Conservation (phyloP, 2,797 vertebrate species). For the Mus spretus region DNA sequence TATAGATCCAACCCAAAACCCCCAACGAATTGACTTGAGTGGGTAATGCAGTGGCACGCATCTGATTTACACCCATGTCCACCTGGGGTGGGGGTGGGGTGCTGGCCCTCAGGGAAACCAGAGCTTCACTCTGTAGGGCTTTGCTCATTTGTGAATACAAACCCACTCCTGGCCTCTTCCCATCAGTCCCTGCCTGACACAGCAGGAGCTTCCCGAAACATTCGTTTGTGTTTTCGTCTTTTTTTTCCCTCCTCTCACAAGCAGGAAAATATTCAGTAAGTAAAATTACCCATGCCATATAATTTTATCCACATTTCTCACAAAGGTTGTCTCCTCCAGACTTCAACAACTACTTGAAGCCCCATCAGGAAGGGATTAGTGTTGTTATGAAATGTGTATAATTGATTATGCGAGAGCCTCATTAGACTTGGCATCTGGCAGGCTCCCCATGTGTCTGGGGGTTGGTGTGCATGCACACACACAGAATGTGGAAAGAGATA, state of each 20-base stretch:
- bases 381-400: conserved; percentile 75
- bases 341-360: conserved; percentile 50
- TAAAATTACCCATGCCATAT: conserved; percentile 69
- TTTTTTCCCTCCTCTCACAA: conserved; percentile 52
- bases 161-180: conserved; percentile 58
- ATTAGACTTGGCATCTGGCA: conserved; percentile 68
- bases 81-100: not conserved
- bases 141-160: conserved; percentile 48
- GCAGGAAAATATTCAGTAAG: conserved; percentile 76
- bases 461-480: not conserved
- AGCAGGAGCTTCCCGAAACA: conserved; percentile 66
- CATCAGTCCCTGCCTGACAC: conserved; percentile 58
- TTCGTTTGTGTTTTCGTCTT: conserved; percentile 49
- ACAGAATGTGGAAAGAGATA: conserved; percentile 20
- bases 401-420: conserved; percentile 72
- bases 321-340: conserved; percentile 74
- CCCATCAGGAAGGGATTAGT: conserved; percentile 77
- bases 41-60: not conserved
- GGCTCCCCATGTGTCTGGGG: conserved; percentile 58
- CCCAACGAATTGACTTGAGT: conserved; percentile 49
- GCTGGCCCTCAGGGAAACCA: not conserved
- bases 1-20: conserved; percentile 73
- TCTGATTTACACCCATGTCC: conserved; percentile 63
- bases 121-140: not conserved
- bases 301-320: conserved; percentile 81